These are phyloP conservation scores for Hanleya hanleyi DNA, from an alignment of 2,888 invertebrate species.

Conservation along the genomic window DNA sequence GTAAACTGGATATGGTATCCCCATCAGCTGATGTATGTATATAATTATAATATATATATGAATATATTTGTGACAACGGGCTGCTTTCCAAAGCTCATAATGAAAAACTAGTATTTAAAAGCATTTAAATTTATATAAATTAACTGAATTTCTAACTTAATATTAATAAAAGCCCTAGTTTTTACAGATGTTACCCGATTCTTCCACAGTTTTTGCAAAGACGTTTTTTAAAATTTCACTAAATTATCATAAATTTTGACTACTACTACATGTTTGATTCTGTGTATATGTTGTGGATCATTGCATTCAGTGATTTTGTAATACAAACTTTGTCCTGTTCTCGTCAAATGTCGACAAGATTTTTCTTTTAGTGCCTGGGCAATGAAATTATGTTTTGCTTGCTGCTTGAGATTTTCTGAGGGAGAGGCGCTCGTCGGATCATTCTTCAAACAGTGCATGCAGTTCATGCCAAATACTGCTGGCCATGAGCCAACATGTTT, in stretches of 20 bases:
- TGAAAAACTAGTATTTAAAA: not conserved
- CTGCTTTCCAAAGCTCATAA: not conserved
- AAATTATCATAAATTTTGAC: not conserved
- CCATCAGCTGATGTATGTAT: not conserved
- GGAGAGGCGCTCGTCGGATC: too few relatives aligned
- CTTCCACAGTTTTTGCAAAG: conserved; percentile 7
- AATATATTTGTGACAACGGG: not conserved
- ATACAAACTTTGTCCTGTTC: too few relatives aligned
- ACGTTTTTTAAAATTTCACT: not conserved
- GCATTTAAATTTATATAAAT: not conserved
- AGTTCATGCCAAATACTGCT: too few relatives aligned
- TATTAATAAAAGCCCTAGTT: not conserved
- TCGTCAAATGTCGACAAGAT: too few relatives aligned
- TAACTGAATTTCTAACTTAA: conserved; percentile 1
- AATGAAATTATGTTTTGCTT: too few relatives aligned
- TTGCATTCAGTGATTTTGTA: too few relatives aligned
- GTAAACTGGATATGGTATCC: too few relatives aligned
- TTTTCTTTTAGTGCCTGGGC: too few relatives aligned
- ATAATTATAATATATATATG: too few relatives aligned
- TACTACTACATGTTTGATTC: not conserved
- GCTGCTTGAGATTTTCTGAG: too few relatives aligned
- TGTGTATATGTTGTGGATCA: not conserved
- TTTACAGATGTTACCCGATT: not conserved
- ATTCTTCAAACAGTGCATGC: too few relatives aligned
- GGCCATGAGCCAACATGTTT: too few relatives aligned